Percentiles rank a stretch among this genome's conserved stretches.
Conservation (phyloP, 2,113 vertebrate species). For the Hypomesus transpacificus region DNA sequence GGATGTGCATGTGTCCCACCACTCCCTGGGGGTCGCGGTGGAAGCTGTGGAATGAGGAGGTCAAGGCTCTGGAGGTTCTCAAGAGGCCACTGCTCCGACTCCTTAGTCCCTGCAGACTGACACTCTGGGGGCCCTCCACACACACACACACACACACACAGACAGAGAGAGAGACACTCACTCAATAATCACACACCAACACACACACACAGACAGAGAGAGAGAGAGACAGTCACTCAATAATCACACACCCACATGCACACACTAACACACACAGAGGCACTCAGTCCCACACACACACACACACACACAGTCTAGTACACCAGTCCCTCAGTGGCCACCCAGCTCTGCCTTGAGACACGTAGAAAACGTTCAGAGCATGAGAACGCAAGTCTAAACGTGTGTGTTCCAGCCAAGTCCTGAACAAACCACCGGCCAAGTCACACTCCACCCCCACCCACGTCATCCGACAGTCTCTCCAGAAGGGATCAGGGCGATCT, state of each 20-base stretch:
- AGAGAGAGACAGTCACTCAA: no score
- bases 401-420: neutral
- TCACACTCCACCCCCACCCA: neutral
- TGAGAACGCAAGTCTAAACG: constrained; percentile 62
- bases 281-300: constrained; percentile 10
- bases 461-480: neutral
- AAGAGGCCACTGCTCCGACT: constrained; percentile 53
- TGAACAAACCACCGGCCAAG: neutral
- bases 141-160: constrained; percentile 6
- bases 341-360: constrained; percentile 58
- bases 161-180: no score
- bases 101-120: constrained; percentile 27
- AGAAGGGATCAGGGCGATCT: neutral
- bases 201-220: neutral
- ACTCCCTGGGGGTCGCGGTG: constrained; percentile 22
- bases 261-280: constrained; percentile 4
- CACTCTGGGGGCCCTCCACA: constrained; percentile 31
- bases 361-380: constrained; percentile 53
- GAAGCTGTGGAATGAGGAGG: constrained; percentile 48
- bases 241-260: neutral
- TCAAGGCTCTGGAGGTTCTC: constrained; percentile 52
- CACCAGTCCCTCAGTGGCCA: constrained; percentile 36
- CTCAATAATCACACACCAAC: neutral
- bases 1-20: neutral
- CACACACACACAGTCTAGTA: constrained; percentile 20